Percentiles rank a stretch among this genome's conserved stretches.
phyloP scores from a whole-genome alignment of 2,797 vertebrate species.

The Falco biarmicus region DNA sequence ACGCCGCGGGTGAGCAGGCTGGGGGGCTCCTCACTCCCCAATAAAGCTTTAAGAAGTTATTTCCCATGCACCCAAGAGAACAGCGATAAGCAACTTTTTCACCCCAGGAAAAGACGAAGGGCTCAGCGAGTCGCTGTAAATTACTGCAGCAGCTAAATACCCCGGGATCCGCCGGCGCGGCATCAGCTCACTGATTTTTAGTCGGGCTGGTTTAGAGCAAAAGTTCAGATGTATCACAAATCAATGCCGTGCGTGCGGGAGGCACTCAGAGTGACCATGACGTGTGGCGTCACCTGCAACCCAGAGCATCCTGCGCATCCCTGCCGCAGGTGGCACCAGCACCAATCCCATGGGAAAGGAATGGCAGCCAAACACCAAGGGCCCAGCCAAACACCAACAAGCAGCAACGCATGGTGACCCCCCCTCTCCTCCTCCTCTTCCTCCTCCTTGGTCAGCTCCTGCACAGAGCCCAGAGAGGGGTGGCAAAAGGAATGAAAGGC shows the following conservation, averaged over 20 bases:
- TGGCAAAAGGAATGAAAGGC: not conserved
- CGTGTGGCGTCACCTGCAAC: not conserved
- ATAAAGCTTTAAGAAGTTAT: not conserved
- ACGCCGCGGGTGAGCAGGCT: not conserved
- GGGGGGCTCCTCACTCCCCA: not conserved
- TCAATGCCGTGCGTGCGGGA: not conserved
- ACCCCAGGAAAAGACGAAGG: not conserved
- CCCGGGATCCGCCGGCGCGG: accelerated
- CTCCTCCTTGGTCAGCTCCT: not conserved
- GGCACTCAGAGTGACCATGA: not conserved
- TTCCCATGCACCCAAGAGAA: not conserved
- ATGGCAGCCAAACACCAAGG: not conserved
- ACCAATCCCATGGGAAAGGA: not conserved
- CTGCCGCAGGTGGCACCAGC: accelerated
- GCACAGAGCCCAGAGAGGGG: not conserved
- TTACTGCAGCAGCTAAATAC: not conserved
- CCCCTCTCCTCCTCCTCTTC: not conserved
- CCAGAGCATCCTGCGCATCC: no score
- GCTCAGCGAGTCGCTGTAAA: not conserved
- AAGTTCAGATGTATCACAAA: not conserved
- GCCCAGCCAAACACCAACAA: not conserved
- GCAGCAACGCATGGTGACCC: not conserved
- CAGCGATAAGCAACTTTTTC: not conserved
- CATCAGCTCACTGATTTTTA: not conserved
- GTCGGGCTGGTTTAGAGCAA: not conserved